Conservation (phyloP, 2,797 vertebrate genomes). For the Pseudopleuronectes americanus region DNA sequence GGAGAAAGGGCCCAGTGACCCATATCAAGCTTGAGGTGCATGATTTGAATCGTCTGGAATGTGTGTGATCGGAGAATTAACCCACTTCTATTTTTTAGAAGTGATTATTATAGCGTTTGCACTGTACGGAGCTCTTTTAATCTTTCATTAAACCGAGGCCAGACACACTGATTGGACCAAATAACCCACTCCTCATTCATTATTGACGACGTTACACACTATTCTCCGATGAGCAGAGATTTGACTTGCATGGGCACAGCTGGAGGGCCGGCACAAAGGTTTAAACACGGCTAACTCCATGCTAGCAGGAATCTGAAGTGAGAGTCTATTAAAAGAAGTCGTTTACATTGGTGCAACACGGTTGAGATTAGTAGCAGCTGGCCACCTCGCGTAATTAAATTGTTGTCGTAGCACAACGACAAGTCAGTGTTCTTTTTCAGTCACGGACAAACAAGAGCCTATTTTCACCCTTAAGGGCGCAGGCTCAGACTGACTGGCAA, state of each 20-base stretch:
- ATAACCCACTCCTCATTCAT: constrained; percentile 47
- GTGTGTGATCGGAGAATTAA: constrained; percentile 49
- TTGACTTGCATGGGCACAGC: constrained; percentile 51
- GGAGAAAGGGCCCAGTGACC: constrained; percentile 44
- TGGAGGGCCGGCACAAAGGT: constrained; percentile 50
- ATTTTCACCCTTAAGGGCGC: constrained; percentile 57
- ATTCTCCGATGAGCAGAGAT: constrained; percentile 53
- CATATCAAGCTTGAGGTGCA: constrained; percentile 52
- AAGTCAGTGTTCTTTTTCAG: constrained; percentile 52
- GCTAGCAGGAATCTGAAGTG: constrained; percentile 46
- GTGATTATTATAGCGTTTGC: constrained; percentile 50
- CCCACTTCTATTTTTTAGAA: too few species aligned
- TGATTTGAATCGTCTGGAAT: constrained; percentile 54
- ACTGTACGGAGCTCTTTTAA: constrained; percentile 28
- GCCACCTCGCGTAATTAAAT: constrained; percentile 69
- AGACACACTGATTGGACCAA: constrained; percentile 40
- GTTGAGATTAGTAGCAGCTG: constrained; percentile 73
- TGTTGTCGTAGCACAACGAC: constrained; percentile 64
- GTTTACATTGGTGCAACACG: constrained; percentile 66
- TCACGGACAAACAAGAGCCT: constrained; percentile 62
- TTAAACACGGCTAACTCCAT: constrained; percentile 41
- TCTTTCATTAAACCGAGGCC: constrained; percentile 44
- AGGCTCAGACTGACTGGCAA: constrained; percentile 48
- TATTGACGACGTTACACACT: constrained; percentile 50
- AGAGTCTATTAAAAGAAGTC: constrained; percentile 68